These are phyloP conservation scores for Nowickia ferox DNA, from an alignment of 2,888 invertebrate genomes.

Conservation along the genomic window DNA sequence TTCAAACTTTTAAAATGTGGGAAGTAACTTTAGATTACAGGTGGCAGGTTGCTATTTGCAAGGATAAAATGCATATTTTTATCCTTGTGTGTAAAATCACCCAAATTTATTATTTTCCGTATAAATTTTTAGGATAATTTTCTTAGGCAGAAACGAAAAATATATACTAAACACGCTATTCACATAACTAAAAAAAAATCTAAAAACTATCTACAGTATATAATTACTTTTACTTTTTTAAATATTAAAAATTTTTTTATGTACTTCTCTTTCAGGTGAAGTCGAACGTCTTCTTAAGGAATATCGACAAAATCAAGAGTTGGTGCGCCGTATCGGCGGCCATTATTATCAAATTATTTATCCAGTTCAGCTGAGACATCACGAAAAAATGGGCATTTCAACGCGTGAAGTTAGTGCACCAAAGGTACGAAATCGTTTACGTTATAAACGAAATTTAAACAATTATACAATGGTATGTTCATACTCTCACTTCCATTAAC, in stretches of 20 bases:
- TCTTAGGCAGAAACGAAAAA: too few species aligned
- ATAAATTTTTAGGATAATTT: too few species aligned
- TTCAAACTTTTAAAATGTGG: neutral
- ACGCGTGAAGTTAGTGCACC: slow-evolving; percentile 94
- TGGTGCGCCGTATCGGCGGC: slow-evolving; percentile 95
- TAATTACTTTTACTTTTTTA: neutral
- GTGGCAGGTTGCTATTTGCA: too few species aligned
- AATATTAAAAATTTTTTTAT: neutral
- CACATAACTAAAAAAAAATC: too few species aligned
- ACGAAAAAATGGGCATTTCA: slow-evolving; percentile 98
- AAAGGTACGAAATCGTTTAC: slow-evolving; percentile 88
- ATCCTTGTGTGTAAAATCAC: too few species aligned
- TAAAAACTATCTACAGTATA: too few species aligned
- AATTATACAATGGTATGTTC: slow-evolving; percentile 85
- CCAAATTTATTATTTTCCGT: too few species aligned
- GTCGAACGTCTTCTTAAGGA: slow-evolving; percentile 95
- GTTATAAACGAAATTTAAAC: slow-evolving; percentile 82
- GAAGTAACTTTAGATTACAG: neutral
- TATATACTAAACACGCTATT: too few species aligned
- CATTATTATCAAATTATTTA: slow-evolving; percentile 97
- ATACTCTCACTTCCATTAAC: slow-evolving; percentile 74
- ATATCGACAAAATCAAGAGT: slow-evolving; percentile 95
- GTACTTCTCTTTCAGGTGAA: slow-evolving; percentile 87
- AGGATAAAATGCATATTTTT: too few species aligned
- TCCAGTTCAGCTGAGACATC: slow-evolving; percentile 96